Evolutionary conservation across 1,140 invertebrate genomes (phyloP).

Genomic region (Trichonephila clavata): DNA sequence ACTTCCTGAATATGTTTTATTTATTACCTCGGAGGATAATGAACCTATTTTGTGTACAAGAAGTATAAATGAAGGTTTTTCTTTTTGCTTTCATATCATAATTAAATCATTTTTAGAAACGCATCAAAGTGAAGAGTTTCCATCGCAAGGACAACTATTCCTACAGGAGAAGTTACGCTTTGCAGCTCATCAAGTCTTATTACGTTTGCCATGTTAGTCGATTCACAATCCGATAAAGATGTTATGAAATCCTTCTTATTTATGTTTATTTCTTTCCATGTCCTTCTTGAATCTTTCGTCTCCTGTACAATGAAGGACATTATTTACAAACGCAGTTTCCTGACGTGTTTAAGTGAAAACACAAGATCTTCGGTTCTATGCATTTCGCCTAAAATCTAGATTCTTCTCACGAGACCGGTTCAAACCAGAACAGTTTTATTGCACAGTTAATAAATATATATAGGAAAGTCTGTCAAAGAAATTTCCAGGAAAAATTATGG

Average conservation of each 20-base stretch:
- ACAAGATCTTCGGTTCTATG: neutral
- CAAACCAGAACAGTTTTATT: neutral
- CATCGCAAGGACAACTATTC: too few species aligned
- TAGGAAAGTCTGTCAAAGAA: too few species aligned
- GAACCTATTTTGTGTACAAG: too few species aligned
- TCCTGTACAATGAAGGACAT: neutral
- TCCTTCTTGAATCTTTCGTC: neutral
- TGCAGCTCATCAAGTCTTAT: neutral
- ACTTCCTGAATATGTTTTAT: too few species aligned
- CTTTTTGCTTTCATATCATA: too few species aligned
- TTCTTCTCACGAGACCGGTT: neutral
- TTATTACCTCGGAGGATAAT: too few species aligned
- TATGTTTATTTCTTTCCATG: neutral
- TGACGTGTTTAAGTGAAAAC: neutral
- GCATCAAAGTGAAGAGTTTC: too few species aligned
- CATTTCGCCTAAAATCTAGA: neutral
- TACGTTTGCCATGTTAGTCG: neutral
- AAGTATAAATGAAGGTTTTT: too few species aligned
- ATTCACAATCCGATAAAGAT: neutral
- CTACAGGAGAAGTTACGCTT: neutral
- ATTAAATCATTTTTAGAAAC: too few species aligned
- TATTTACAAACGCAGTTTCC: neutral
- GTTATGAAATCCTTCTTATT: neutral
- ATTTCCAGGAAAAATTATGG: too few species aligned
- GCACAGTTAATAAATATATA: neutral